Conservation (phyloP, 2,888 invertebrate species). For the Zygothrica quintamaculata region DNA sequence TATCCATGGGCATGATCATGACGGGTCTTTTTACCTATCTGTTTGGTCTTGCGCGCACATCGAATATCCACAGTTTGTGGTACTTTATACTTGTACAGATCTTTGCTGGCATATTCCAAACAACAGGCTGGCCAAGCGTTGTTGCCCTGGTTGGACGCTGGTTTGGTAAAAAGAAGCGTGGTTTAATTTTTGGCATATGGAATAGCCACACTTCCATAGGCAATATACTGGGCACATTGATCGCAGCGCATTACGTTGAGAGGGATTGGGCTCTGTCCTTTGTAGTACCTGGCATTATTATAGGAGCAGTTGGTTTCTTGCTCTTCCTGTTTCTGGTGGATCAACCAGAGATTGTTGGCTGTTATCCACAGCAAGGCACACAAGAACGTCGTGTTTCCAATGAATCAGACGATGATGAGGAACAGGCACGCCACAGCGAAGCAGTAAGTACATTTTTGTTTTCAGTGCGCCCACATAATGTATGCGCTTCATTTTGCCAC, state of each 20-base stretch:
- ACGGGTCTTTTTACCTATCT: slow-evolving; percentile 94
- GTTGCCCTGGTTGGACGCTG: slow-evolving; percentile 97
- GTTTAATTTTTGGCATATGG: slow-evolving; percentile 97
- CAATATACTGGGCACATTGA: slow-evolving; percentile 95
- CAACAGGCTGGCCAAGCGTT: slow-evolving; percentile 97
- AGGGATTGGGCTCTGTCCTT: slow-evolving; percentile 96
- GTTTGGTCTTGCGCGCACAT: slow-evolving; percentile 94
- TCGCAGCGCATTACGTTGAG: slow-evolving; percentile 94
- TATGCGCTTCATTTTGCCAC: not conserved
- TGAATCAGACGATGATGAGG: slow-evolving; percentile 71
- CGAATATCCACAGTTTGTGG: slow-evolving; percentile 91
- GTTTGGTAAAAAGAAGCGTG: slow-evolving; percentile 96
- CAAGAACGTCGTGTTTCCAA: slow-evolving; percentile 63
- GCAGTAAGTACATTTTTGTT: too few relatives aligned
- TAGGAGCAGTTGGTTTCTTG: slow-evolving; percentile 89
- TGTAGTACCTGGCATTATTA: slow-evolving; percentile 94
- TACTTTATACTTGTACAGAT: slow-evolving; percentile 95
- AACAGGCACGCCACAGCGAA: slow-evolving; percentile 50
- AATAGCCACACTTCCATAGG: slow-evolving; percentile 98
- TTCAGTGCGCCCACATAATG: not conserved
- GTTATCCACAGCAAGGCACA: slow-evolving; percentile 55
- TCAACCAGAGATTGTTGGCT: slow-evolving; percentile 91
- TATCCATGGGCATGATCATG: slow-evolving; percentile 95
- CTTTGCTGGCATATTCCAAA: slow-evolving; percentile 93
- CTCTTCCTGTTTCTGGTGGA: slow-evolving; percentile 94